Base-by-base conservation (phyloP, 1,140 invertebrate genomes). In the Neodiprion lecontei region DNA sequence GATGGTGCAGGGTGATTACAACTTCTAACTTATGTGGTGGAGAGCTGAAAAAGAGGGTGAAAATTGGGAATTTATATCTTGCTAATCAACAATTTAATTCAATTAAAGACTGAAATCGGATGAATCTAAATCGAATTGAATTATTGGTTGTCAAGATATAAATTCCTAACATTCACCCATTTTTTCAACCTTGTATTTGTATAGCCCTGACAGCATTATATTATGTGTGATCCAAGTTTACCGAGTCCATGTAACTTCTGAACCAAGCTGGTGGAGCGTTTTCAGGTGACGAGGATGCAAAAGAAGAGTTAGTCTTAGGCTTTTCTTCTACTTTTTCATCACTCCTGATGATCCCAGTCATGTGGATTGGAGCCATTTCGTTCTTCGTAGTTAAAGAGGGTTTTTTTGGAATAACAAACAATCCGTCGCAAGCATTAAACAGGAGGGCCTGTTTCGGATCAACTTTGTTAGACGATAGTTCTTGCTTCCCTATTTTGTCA, bases 161-260 rank as follows among this genome's bases (percentile, higher is more conserved):
- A 40, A 40, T 40, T 40, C 28, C 28, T 5, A 40, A 40, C 1
- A 3, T 40, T 40, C 28, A 40, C 28, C 28, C 28, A 40, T 40
- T 40, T 40, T 40, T 40, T 40, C 28, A 40, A 5, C 28, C 28
- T 40, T 40, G 2, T 40, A 40, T 40, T 40, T 40, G 28, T 5
- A 40, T 40, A 40, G 2, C 1, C 28, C 5, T 40, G 28, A 40
- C 1, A 40, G 28, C 28, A 40, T 40, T 40, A 40, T 40, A 40
- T 40, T 40, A 40, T 40, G 28, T 40, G 28, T 40, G 28, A 40
- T 40, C 28, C 2, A 40, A 3, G n/a, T 3, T 77, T 70, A 78
- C 77, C 48, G n/a, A 14, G 40, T 78, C 76, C 77, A 78, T 78
- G 23, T 78, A 78, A 8, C 74, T n/a, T 47, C 12, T 70, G 50